Conservation (phyloP, 2,797 vertebrate species). For the Serranus cabrilla region DNA sequence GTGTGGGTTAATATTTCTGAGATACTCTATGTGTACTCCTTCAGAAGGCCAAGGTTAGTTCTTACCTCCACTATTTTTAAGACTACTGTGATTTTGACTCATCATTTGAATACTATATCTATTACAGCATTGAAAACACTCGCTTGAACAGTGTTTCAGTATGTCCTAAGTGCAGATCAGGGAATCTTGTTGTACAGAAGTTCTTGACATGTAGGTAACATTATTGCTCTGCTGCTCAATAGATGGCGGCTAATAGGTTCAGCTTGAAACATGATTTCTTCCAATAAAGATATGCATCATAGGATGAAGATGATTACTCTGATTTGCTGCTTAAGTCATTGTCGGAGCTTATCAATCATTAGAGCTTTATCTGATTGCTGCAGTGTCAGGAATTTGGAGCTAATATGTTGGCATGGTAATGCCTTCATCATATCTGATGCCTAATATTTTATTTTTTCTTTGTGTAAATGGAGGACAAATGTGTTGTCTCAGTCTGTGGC, state of each 20-base stretch:
- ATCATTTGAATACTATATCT: constrained; percentile 21
- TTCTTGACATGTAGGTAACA: constrained; percentile 40
- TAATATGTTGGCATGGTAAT: not conserved
- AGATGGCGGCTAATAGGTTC: constrained; percentile 40
- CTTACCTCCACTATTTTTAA: constrained; percentile 25
- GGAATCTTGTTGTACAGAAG: constrained; percentile 26
- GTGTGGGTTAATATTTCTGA: constrained; percentile 1
- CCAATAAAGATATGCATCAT: constrained; percentile 40
- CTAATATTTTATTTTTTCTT: not conserved
- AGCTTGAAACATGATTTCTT: constrained; percentile 19
- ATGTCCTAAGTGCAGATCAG: constrained; percentile 11
- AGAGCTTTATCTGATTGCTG: constrained; percentile 33
- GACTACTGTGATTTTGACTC: constrained; percentile 20
- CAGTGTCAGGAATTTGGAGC: constrained; percentile 14
- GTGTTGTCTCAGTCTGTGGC: no score
- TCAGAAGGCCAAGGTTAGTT: constrained; percentile 32
- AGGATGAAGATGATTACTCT: constrained; percentile 13
- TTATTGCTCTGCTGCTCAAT: constrained; percentile 31
- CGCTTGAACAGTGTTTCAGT: not conserved
- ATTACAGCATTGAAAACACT: constrained; percentile 11
- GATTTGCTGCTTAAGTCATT: constrained; percentile 15
- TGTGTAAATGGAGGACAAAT: not conserved
- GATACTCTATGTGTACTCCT: constrained; percentile 4
- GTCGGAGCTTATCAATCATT: constrained; percentile 24
- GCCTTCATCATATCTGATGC: not conserved